A percentile compares a stretch with the other conserved stretches of the same genome.
These are phyloP conservation scores for Indicator indicator DNA, from an alignment of 2,113 vertebrate genomes.

Conservation along the genomic window DNA sequence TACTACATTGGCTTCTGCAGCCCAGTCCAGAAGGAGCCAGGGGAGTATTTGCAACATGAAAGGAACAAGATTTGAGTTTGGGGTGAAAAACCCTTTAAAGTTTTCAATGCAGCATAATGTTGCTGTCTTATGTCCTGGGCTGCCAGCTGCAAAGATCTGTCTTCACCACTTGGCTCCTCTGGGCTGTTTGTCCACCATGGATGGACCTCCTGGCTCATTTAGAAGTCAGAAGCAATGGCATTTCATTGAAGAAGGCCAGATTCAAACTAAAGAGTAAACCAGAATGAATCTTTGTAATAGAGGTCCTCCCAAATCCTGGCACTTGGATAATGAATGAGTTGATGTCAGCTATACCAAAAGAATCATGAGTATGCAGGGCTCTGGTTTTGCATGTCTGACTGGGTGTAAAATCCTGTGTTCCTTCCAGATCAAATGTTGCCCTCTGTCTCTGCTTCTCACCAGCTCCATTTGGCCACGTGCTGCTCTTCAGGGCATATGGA, in stretches of 20 bases:
- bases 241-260: neutral
- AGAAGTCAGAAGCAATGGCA: neutral
- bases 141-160: neutral
- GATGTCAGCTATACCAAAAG: neutral
- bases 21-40: neutral
- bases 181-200: neutral
- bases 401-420: constrained; percentile 38
- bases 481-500: neutral
- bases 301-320: neutral
- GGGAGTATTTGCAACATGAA: neutral
- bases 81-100: neutral
- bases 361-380: neutral
- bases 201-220: neutral
- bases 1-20: neutral
- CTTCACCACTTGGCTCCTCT: neutral
- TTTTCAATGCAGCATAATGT: neutral
- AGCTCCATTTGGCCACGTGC: neutral
- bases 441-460: constrained; percentile 56
- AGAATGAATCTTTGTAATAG: neutral
- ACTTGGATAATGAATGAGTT: neutral
- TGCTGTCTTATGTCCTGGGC: neutral
- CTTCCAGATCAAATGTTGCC: constrained; percentile 61
- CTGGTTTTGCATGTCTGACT: constrained; percentile 9
- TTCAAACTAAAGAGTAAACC: neutral
- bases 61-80: neutral